Evolutionary conservation across 1,140 invertebrate genomes (phyloP).

Genomic region (Polypedilum pembai): DNA sequence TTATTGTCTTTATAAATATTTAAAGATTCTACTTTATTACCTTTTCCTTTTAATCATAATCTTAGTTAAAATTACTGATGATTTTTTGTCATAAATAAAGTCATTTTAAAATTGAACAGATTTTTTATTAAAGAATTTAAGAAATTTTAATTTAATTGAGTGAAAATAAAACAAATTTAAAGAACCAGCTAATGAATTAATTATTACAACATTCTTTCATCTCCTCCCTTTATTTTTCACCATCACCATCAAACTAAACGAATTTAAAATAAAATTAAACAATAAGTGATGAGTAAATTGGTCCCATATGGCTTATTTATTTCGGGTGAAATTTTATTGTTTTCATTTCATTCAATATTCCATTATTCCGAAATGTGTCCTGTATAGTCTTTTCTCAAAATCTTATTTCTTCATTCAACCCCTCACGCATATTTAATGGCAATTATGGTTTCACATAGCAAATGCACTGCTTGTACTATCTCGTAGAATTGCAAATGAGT

Average conservation of each 20-base stretch:
- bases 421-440: conserved; percentile 16
- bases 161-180: too few species aligned
- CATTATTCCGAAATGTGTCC: background rate
- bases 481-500: background rate
- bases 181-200: background rate
- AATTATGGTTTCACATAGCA: conserved; percentile 18
- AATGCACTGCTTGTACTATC: background rate
- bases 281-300: conserved; percentile 17
- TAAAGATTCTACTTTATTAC: too few species aligned
- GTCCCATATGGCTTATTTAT: conserved; percentile 27
- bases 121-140: too few species aligned
- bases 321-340: background rate
- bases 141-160: too few species aligned
- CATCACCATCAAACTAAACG: too few species aligned
- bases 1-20: too few species aligned
- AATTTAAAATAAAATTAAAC: background rate
- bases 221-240: too few species aligned
- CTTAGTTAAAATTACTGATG: too few species aligned
- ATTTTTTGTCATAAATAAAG: too few species aligned
- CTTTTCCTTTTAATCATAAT: too few species aligned
- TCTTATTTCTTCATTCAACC: background rate
- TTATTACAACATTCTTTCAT: background rate
- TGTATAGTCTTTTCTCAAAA: background rate
- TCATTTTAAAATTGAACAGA: too few species aligned
- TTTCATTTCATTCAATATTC: background rate